phyloP scores from a whole-genome alignment of 2,797 vertebrate species.

The Hirundo rustica region DNA sequence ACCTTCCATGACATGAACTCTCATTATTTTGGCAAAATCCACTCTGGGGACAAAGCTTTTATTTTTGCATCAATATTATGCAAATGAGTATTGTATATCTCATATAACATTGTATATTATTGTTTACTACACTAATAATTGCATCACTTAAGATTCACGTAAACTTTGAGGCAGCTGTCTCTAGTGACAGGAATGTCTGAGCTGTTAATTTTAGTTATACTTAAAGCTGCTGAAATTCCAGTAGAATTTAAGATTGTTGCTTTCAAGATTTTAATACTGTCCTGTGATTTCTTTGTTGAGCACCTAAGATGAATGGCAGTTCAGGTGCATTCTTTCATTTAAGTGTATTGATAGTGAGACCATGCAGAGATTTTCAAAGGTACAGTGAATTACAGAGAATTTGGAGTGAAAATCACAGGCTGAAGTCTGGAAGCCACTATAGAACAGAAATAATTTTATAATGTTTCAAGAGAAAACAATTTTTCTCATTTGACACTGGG shows the following conservation, averaged over 20 bases:
- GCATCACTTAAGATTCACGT: neutral
- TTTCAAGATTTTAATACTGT: neutral
- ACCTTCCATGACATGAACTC: neutral
- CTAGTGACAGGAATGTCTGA: neutral
- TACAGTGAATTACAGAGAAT: neutral
- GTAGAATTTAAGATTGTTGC: neutral
- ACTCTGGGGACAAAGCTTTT: neutral
- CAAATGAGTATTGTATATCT: neutral
- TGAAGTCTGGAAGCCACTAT: neutral
- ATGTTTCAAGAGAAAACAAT: neutral
- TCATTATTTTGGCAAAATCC: neutral
- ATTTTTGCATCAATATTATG: neutral
- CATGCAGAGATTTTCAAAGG: neutral
- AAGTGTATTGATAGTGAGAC: neutral
- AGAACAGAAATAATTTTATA: neutral
- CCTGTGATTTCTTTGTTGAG: neutral
- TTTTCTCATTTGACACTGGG: neutral
- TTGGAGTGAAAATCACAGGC: neutral
- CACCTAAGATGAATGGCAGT: neutral
- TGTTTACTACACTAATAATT: neutral
- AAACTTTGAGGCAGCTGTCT: neutral
- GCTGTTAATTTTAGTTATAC: neutral
- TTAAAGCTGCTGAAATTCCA: neutral
- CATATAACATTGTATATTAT: no score
- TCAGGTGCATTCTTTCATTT: neutral